Evolutionary conservation across 92 coral and sea anemone genomes (phyloP).

Genomic region (Blastomussa wellsi): DNA sequence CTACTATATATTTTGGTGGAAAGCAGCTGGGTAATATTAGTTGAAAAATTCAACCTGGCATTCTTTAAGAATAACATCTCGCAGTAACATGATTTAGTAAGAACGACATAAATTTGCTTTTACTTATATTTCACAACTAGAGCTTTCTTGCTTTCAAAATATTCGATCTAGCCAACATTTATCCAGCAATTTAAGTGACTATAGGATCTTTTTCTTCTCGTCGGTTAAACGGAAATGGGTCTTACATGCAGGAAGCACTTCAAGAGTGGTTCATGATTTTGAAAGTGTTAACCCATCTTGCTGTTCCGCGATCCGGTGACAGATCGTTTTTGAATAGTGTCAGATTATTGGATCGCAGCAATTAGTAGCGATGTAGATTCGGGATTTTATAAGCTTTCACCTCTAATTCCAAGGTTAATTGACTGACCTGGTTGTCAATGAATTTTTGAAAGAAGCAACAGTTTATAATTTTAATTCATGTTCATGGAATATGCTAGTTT

Average conservation of each 20-base stretch:
- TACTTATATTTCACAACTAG: neutral
- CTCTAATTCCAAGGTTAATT: constrained; percentile 7
- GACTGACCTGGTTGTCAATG: neutral
- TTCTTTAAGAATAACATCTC: neutral
- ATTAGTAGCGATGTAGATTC: neutral
- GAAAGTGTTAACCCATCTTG: constrained; percentile 5
- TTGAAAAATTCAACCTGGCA: neutral
- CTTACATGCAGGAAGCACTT: constrained; percentile 21
- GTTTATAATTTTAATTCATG: neutral
- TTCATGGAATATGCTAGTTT: neutral
- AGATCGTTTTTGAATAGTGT: constrained; percentile 5
- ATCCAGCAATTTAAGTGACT: neutral
- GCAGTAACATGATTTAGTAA: neutral
- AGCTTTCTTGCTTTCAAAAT: neutral
- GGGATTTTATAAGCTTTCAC: neutral
- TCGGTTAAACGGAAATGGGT: constrained; percentile 21
- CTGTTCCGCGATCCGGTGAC: neutral
- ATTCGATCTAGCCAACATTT: neutral
- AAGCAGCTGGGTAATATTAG: neutral
- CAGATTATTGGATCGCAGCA: neutral
- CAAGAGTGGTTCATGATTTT: constrained; percentile 6
- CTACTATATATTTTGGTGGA: neutral
- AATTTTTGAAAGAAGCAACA: neutral
- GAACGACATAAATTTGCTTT: neutral
- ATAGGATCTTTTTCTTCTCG: neutral